Evolutionary conservation across 2,113 vertebrate species (phyloP).

Genomic region (Anser cygnoides): DNA sequence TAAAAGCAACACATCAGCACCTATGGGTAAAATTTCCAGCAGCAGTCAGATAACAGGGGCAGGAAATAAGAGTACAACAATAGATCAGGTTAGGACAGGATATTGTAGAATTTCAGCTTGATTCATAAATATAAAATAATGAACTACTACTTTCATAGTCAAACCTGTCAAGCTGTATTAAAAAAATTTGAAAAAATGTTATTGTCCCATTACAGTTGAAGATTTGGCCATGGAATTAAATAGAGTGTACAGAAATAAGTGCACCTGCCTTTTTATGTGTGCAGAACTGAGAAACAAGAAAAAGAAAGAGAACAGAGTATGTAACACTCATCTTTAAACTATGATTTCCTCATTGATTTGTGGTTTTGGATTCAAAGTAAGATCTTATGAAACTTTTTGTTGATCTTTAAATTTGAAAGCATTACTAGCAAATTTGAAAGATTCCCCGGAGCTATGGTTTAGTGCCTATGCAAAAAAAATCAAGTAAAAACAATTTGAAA

Average conservation of each 20-base stretch:
- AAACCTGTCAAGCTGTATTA: constrained; percentile 24
- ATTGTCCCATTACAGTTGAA: background rate
- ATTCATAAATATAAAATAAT: constrained; percentile 56
- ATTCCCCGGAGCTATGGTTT: background rate
- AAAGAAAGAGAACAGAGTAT: background rate
- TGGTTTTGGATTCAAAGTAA: background rate
- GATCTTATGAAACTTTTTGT: background rate
- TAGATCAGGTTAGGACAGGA: constrained; percentile 58
- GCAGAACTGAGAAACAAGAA: background rate
- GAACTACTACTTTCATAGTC: background rate
- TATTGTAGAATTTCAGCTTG: constrained; percentile 55
- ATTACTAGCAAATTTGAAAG: background rate
- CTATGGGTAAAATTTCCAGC: constrained; percentile 42
- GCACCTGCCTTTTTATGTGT: background rate
- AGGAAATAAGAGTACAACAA: constrained; percentile 59
- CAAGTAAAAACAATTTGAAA: background rate
- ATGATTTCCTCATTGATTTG: background rate
- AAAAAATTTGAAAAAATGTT: constrained; percentile 5
- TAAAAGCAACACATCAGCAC: constrained; percentile 28
- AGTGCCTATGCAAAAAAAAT: background rate
- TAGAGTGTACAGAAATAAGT: background rate
- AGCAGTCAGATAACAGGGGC: constrained; percentile 52
- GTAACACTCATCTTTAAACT: background rate
- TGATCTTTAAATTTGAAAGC: background rate
- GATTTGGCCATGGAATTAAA: background rate